Conservation (phyloP, 2,113 vertebrate genomes). For the Tyrannus savana region DNA sequence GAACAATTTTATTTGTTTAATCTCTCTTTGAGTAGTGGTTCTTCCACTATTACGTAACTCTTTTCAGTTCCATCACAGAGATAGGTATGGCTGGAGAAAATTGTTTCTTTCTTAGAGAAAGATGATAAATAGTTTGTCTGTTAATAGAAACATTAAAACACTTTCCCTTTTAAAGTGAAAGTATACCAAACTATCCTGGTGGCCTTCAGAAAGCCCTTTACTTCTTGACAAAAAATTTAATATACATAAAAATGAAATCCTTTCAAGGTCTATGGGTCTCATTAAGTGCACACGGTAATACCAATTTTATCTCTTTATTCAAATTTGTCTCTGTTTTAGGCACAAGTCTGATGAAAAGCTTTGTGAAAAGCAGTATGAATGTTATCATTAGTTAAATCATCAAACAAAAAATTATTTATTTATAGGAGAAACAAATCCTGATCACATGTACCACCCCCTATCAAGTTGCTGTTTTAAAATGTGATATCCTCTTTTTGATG, state of each 20-base stretch:
- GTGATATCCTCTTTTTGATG: neutral
- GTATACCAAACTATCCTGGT: neutral
- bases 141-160: neutral
- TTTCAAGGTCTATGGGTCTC: neutral
- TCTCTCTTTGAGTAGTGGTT: neutral
- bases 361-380: neutral
- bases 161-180: constrained; percentile 2
- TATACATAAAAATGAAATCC: neutral
- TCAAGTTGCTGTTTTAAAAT: neutral
- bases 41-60: neutral
- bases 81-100: neutral
- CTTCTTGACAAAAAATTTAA: neutral
- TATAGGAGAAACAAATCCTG: neutral
- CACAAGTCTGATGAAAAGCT: neutral
- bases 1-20: neutral
- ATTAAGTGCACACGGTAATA: neutral
- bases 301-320: neutral
- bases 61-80: neutral
- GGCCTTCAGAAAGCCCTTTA: neutral
- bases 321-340: neutral
- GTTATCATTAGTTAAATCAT: neutral
- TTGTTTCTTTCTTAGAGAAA: neutral
- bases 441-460: neutral
- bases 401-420: neutral
- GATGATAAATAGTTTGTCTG: neutral